Base-by-base conservation (phyloP, 2,797 vertebrate genomes). In the Sarcophilus harrisii region DNA sequence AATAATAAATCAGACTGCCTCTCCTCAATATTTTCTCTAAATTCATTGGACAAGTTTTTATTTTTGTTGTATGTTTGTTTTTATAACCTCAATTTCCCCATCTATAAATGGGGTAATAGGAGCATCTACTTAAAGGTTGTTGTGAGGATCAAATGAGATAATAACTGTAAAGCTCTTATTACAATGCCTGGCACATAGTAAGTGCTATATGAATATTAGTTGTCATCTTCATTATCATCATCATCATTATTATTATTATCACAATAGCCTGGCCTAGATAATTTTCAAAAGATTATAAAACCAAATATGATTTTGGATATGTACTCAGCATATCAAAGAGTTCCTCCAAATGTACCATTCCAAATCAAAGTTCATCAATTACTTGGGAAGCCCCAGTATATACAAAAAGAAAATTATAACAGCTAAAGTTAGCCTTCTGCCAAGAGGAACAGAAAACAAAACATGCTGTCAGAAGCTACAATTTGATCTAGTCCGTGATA, bases 371-470 rank as follows among this genome's bases (percentile, higher is more conserved):
- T 14, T 93, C 32, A 59, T 52, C 62, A 91, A 90, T 58, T 93
- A 93, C 81, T 38, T 32, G 92, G 29, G 52, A 73, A 96, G 28
- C 54, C 66, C 62, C 21, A 97, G 93, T 27, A 49, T 27, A 49
- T 95, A 62, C 62, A 95, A 87, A 95, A 5, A 94, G 95, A 97
- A 95, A 13, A 89, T 92, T 94, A 93, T 91, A 96, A 95, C 0
- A 28, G 16, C 96, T 93, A 93, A 91, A 96, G 59, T 92, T 93
- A 89, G 49, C 91, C 18, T 55, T 49, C 91, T 38, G 90, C 66
- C 52, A 95, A 1, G 6, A n/a, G 13, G 5, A 92, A 0, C 81
- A 60, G n/a, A 57, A 96, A 92, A 90, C 89, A 89, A 57, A 62
- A n/a, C 49, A 92, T 49, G 18, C 92, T 32, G 45, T 90, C 9